Evolutionary conservation across 2,888 invertebrate genomes (phyloP), one percentile per base, ranked within the genome.

Genomic region (Mantis religiosa): DNA sequence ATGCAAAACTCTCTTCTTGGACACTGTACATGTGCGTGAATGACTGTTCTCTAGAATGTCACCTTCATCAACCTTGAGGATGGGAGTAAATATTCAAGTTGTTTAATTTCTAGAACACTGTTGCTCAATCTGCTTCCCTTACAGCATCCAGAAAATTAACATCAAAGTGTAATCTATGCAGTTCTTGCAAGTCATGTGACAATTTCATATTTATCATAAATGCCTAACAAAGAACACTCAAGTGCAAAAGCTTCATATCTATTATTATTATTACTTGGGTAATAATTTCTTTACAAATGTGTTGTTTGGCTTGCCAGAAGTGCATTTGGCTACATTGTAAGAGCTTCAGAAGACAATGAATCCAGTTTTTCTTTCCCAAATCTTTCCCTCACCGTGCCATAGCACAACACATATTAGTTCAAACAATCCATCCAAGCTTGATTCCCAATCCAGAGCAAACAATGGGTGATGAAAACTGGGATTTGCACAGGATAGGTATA

Each of bases 371-470:
- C 85, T 85, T 85, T 28, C 28, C 41, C 54, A 71, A 71, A 6
- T 71, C 9, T 81, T 86, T 20, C 81, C 28, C 71, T 54, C 81
- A 86, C 81, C 86, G 86, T 86, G 86, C 86, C 71, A 71, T 27
- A 84, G 27, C 27, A 85, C 25, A 47, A 85, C 85, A 84, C 84
- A 47, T 54, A 86, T 86, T 86, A 86, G 86, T 86, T 71, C 86
- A 85, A 27, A 34, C 85, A 41, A 86, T 81, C 86, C 28, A 86
- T 12, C 28, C 54, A 71, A 71, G 54, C 54, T 71, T 71, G 54
- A 71, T 71, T 71, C 54, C 54, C 54, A 25, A 71, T 71, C 20
- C 54, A 71, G 54, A 71, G 54, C 54, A 71, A 71, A 25, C 25
- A 71, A 54, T 71, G 54, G 25, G 54, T 71, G 54, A 71, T 54